Conservation (phyloP, 2,797 vertebrate genomes). For the Peromyscus melanophrys region DNA sequence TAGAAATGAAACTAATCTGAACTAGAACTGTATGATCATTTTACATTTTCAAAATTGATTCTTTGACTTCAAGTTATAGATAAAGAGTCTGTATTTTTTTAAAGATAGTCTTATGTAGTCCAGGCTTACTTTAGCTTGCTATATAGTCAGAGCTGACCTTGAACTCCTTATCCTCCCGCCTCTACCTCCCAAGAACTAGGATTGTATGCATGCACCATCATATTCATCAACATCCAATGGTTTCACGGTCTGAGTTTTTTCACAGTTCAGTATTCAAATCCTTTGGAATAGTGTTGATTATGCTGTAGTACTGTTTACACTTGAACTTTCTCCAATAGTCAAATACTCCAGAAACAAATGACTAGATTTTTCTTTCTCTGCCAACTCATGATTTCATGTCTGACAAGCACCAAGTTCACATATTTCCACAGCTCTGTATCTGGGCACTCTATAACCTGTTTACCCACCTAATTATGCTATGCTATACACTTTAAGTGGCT, state of each 20-base stretch:
- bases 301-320: background rate
- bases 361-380: background rate
- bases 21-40: constrained; percentile 3
- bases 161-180: background rate
- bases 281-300: constrained; percentile 61
- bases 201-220: background rate
- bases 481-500: background rate
- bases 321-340: constrained; percentile 23
- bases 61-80: background rate
- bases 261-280: constrained; percentile 31
- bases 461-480: background rate
- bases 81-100: background rate
- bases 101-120: background rate
- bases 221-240: background rate
- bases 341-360: constrained; percentile 27
- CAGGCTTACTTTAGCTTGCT: background rate
- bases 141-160: background rate
- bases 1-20: background rate
- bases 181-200: too few relatives aligned
- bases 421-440: background rate
- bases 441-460: constrained; percentile 33
- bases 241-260: constrained; percentile 57
- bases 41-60: background rate
- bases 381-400: background rate
- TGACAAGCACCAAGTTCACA: background rate